These are phyloP conservation scores for Oscheius myriophilus DNA, from an alignment of 2,888 invertebrate genomes.

Conservation along the genomic window DNA sequence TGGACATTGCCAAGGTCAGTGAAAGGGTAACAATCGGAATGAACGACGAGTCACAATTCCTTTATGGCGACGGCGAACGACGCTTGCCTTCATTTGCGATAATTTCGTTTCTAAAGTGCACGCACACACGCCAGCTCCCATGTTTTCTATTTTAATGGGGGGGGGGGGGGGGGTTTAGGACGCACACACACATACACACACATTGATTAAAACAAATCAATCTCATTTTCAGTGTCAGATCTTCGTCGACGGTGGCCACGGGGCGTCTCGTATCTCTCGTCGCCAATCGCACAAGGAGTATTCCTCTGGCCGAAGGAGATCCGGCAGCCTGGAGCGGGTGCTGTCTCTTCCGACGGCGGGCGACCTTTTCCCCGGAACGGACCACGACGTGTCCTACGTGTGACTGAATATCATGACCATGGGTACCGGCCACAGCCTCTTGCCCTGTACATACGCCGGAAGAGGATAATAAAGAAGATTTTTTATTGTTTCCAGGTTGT, in stretches of 20 bases:
- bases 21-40: no score
- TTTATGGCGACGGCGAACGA: no score
- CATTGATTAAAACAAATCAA: no score
- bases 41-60: not conserved
- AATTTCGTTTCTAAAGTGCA: no score
- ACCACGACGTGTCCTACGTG: constrained; percentile 35
- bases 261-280: constrained; percentile 4
- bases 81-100: no score
- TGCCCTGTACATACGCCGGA: not conserved
- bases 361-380: constrained; percentile 30
- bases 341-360: constrained; percentile 22
- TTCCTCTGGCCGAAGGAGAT: constrained; percentile 6
- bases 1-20: constrained; percentile 25
- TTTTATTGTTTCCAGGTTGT: no score
- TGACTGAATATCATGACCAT: constrained; percentile 21
- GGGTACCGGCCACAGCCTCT: constrained; percentile 8
- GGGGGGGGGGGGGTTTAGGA: no score
- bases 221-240: constrained; percentile 25
- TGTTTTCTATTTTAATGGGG: no score
- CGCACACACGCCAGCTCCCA: no score
- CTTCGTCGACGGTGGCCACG: constrained; percentile 20
- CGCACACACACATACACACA: no score
- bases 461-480: no score
- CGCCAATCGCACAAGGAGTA: constrained; percentile 33
- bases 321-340: constrained; percentile 1